These are phyloP conservation scores for Poeciliopsis turneri DNA, from an alignment of 2,797 vertebrate genomes.

Conservation along the genomic window DNA sequence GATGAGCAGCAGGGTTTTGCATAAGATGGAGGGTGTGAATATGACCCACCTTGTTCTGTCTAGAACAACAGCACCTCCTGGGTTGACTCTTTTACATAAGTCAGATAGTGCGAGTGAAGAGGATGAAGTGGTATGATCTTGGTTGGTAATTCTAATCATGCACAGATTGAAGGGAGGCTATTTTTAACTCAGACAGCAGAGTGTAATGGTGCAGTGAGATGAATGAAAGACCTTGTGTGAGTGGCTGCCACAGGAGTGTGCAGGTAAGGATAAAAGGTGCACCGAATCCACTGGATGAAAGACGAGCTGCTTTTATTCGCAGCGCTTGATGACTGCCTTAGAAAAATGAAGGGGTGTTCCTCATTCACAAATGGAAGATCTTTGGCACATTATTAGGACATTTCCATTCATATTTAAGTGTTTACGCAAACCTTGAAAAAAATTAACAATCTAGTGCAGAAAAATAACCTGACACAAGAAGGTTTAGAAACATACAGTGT, in stretches of 20 bases:
- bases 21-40: slow-evolving; percentile 30
- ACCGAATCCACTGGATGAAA: slow-evolving; percentile 26
- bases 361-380: background rate
- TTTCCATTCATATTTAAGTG: background rate
- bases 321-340: background rate
- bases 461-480: background rate
- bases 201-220: slow-evolving; percentile 75
- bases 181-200: slow-evolving; percentile 78
- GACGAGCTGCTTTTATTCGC: slow-evolving; percentile 6
- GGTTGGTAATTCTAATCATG: slow-evolving; percentile 72
- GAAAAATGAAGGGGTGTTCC: background rate
- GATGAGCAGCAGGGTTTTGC: slow-evolving; percentile 33
- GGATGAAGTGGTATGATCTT: slow-evolving; percentile 33
- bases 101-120: slow-evolving; percentile 32
- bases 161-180: slow-evolving; percentile 68
- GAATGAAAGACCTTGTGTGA: slow-evolving; percentile 70
- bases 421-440: background rate
- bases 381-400: background rate
- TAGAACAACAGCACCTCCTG: background rate
- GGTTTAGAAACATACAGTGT: background rate
- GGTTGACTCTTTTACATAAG: slow-evolving; percentile 24
- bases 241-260: slow-evolving; percentile 47
- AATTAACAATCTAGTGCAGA: background rate
- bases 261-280: slow-evolving; percentile 59
- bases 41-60: slow-evolving; percentile 44